Evolutionary conservation across 2,113 vertebrate species (phyloP), one percentile per base, ranked within the genome.

Genomic region (Bubo bubo): DNA sequence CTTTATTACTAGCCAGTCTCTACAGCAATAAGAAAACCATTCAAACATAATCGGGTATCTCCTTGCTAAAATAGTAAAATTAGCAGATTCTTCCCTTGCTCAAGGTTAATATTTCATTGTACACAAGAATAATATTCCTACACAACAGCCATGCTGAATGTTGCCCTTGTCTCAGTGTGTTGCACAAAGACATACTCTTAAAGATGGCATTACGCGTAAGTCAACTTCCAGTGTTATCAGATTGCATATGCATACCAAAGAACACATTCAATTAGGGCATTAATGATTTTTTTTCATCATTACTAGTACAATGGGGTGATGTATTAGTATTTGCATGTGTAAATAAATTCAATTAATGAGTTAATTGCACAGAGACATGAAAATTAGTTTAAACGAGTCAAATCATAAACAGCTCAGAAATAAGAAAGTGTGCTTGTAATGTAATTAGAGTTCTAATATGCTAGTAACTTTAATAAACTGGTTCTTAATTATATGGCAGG

Each of bases 331-430:
- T 95, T 93, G 92, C 81, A 87, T 79, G 82, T 94, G 83, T 97
- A 98, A 98, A 98, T 97, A 98, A 97, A 86, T 94, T 97, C 77
- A 97, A 91, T 97, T 98, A 97, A 96, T 89, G 28, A 97, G 66
- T 96, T 97, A 97, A 98, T 97, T 98, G 94, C 93, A 95, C 16
- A 93, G 88, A 97, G 92, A 98, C 80, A 96, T 80, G 83, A 97
- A 98, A 97, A 97, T 97, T 96, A 95, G 93, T 95, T 98, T 97
- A 97, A 98, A 96, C 88, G 96, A 98, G 96, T 96, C 97, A 98
- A 97, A 98, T 95, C 92, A 97, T 96, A 97, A 98, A 95, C 74
- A 98, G 95, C 94, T 98, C 93, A 98, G 86, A 97, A 98, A 96
- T 97, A 98, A 98, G 93, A 94, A 95, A 97, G 92, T 84, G 79